Percentiles rank a stretch among this genome's conserved stretches.
Conservation (phyloP, 2,797 vertebrate species). For the Otolemur crassicaudatus region DNA sequence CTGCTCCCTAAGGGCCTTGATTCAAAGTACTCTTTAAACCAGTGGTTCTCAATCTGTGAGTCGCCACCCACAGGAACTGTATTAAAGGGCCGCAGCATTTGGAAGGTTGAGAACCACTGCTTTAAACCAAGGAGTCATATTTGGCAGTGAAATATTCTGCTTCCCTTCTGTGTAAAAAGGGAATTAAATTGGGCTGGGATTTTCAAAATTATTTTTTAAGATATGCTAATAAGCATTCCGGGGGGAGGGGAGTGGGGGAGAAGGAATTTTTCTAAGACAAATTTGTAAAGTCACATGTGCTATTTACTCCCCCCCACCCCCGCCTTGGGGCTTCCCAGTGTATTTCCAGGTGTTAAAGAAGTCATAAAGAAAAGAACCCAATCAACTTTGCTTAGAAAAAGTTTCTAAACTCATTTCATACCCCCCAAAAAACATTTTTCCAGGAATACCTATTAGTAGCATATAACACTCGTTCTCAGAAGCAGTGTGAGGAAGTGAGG, state of each 20-base stretch:
- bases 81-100: no score
- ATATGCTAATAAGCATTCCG: conserved; percentile 38
- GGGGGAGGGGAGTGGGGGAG: background rate
- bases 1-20: background rate
- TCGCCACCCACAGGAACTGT: no score
- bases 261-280: background rate
- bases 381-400: background rate
- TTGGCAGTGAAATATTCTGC: background rate
- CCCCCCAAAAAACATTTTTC: background rate
- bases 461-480: conserved; percentile 4
- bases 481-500: background rate
- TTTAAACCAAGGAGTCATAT: background rate
- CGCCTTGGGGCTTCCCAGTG: background rate
- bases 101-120: no score
- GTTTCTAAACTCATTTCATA: background rate
- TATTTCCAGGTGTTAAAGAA: conserved; percentile 27
- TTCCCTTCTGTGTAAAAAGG: background rate
- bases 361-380: background rate
- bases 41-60: background rate
- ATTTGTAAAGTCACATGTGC: background rate
- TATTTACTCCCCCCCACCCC: background rate
- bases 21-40: background rate
- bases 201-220: conserved; percentile 41
- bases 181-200: background rate
- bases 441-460: background rate